Evolutionary conservation across 1,140 invertebrate genomes (phyloP).

Genomic region (Conus betulinus): DNA sequence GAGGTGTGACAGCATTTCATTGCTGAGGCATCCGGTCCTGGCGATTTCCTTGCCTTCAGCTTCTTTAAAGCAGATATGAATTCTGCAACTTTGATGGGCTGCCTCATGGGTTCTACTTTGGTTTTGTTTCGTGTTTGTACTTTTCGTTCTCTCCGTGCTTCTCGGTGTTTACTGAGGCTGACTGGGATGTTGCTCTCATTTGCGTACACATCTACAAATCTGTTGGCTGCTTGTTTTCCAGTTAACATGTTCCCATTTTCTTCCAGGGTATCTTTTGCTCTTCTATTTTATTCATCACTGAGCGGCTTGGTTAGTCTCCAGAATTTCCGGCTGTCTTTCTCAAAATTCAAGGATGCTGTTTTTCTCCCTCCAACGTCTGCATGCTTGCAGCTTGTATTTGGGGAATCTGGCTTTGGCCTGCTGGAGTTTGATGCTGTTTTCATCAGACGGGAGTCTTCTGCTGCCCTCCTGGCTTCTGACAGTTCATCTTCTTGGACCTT

Average conservation of each 20-base stretch:
- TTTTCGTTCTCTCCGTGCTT: not conserved
- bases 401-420: slow-evolving; percentile 20
- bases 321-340: slow-evolving; percentile 8
- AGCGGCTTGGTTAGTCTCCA: not conserved
- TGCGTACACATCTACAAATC: not conserved
- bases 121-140: not conserved
- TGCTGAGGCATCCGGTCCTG: slow-evolving; percentile 37
- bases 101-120: not conserved
- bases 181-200: not conserved
- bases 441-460: slow-evolving; percentile 19
- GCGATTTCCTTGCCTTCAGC: not conserved
- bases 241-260: not conserved
- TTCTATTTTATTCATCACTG: not conserved
- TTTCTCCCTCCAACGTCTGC: slow-evolving; percentile 20
- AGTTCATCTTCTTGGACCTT: slow-evolving; percentile 29
- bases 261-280: not conserved
- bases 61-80: not conserved
- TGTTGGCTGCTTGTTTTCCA: not conserved
- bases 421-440: not conserved
- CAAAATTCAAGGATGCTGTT: slow-evolving; percentile 6
- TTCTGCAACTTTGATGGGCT: not conserved
- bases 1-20: slow-evolving; percentile 38
- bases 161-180: not conserved
- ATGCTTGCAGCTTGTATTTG: slow-evolving; percentile 8
- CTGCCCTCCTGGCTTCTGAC: slow-evolving; percentile 27